Conservation (phyloP, 2,113 vertebrate genomes). For the Phrynosoma platyrhinos region DNA sequence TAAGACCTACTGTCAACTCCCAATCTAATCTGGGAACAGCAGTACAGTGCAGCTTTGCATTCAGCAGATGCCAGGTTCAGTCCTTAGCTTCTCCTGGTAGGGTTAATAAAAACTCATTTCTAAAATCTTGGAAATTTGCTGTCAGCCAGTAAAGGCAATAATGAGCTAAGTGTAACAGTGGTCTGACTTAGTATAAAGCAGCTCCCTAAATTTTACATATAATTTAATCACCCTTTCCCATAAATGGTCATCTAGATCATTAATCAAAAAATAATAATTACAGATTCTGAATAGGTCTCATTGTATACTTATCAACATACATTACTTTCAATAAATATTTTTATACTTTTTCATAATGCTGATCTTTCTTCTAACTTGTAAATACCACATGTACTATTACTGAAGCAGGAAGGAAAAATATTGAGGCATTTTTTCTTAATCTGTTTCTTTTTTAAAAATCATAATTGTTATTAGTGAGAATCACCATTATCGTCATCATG, state of each 20-base stretch:
- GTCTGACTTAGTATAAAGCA: background rate
- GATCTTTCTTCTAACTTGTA: background rate
- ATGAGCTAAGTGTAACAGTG: background rate
- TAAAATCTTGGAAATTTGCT: background rate
- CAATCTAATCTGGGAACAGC: background rate
- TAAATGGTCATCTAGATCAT: background rate
- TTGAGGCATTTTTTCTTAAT: background rate
- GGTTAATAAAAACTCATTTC: background rate
- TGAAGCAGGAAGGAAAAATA: background rate
- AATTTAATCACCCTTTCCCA: background rate
- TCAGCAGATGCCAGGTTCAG: background rate
- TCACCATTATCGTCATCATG: too few species aligned
- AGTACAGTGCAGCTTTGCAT: background rate
- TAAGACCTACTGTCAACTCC: background rate
- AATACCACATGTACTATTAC: background rate
- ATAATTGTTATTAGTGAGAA: background rate
- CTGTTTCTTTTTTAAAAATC: background rate
- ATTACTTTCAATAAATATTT: background rate
- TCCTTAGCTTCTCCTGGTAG: background rate
- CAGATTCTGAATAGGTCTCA: background rate
- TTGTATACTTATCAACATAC: background rate
- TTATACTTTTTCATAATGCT: background rate
- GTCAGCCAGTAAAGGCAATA: background rate
- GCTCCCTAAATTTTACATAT: background rate
- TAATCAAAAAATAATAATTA: background rate